Percentiles rank a stretch among this genome's conserved stretches.
phyloP scores from a whole-genome alignment of 2,797 vertebrate genomes.

The Sebastes nivosus region DNA sequence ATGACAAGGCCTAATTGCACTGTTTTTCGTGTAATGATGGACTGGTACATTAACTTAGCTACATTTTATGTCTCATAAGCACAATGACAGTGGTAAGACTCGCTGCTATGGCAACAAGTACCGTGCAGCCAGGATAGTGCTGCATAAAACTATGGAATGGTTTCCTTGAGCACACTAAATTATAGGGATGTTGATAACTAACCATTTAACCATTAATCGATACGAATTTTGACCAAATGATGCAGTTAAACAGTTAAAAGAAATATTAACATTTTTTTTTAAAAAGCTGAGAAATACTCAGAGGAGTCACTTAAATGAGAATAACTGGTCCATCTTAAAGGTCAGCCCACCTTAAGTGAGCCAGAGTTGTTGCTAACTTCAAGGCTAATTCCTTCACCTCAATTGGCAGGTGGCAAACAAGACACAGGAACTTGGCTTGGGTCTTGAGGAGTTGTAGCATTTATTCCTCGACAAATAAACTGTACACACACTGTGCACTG shows the following conservation, averaged over 20 bases:
- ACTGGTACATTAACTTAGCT: conserved; percentile 17
- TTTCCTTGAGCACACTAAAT: not conserved
- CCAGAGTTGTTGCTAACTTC: not conserved
- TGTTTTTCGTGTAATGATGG: conserved; percentile 3
- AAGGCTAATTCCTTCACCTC: not conserved
- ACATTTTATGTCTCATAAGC: conserved; percentile 41
- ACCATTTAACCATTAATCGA: not conserved
- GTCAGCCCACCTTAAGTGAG: not conserved
- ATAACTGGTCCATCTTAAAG: not conserved
- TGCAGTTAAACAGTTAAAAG: not conserved
- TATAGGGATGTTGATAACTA: not conserved
- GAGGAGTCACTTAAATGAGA: not conserved
- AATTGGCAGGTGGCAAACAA: not conserved
- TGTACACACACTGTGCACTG: not conserved
- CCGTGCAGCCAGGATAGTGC: not conserved
- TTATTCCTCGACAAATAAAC: not conserved
- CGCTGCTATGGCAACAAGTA: conserved; percentile 65
- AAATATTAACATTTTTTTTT: too few species aligned
- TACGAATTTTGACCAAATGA: not conserved
- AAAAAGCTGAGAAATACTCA: too few species aligned
- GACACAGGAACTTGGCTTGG: not conserved
- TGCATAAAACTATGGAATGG: conserved; percentile 20
- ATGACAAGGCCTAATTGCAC: conserved; percentile 12
- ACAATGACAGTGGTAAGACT: conserved; percentile 38
- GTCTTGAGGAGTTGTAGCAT: not conserved